These are phyloP conservation scores for Apistogramma diplotaenia DNA, from an alignment of 2,113 vertebrate genomes.

Conservation along the genomic window DNA sequence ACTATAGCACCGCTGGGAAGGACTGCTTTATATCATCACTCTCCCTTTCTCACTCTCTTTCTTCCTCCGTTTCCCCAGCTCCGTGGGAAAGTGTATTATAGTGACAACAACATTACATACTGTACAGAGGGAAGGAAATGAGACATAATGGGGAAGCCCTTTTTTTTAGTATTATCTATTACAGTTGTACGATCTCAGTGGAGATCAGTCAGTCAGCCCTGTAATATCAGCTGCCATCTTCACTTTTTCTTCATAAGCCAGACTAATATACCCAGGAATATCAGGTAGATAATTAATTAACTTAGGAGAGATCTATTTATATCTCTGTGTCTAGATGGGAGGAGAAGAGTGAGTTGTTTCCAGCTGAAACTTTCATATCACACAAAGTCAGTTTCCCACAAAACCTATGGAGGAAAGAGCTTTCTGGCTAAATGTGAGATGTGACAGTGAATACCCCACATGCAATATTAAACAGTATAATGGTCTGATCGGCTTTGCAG, in stretches of 20 bases:
- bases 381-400: neutral
- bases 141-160: conserved; percentile 49
- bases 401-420: neutral
- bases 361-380: neutral
- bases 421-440: neutral
- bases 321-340: neutral
- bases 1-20: conserved; percentile 66
- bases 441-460: neutral
- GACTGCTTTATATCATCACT: conserved; percentile 66
- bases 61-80: conserved; percentile 28
- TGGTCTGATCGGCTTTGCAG: no score
- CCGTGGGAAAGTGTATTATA: conserved; percentile 44
- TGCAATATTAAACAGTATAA: neutral
- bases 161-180: conserved; percentile 34
- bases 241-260: conserved; percentile 33
- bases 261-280: conserved; percentile 22
- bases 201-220: conserved; percentile 44
- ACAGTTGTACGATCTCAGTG: conserved; percentile 39
- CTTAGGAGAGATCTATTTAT: neutral
- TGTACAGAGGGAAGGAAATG: conserved; percentile 42
- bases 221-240: conserved; percentile 20
- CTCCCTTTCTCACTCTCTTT: conserved; percentile 34
- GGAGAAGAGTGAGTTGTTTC: neutral
- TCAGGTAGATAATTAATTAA: conserved; percentile 17
- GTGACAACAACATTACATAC: conserved; percentile 41